A percentile compares a stretch with the other conserved stretches of the same genome.
These are phyloP conservation scores for Brachyptera risi DNA, from an alignment of 2,888 invertebrate genomes.

Conservation along the genomic window DNA sequence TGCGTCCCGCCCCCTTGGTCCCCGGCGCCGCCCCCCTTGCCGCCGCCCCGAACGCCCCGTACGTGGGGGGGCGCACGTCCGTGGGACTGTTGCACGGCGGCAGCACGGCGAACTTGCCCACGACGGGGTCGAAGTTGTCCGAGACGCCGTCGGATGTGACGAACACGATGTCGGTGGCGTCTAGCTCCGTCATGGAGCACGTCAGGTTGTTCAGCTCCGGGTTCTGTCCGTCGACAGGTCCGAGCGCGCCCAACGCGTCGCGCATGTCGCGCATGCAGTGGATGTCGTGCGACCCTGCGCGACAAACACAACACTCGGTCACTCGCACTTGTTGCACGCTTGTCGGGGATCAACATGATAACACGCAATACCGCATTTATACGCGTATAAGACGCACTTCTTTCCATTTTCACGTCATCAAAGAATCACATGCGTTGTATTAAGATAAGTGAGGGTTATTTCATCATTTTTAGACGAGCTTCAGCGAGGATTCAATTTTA, in stretches of 20 bases:
- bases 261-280: slow-evolving; percentile 80
- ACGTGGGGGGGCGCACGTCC: slow-evolving; percentile 67
- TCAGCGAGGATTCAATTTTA: too few species aligned
- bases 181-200: slow-evolving; percentile 73
- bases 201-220: slow-evolving; percentile 86
- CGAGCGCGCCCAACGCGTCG: slow-evolving; percentile 82
- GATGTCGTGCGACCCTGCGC: slow-evolving; percentile 76
- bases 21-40: slow-evolving; percentile 63
- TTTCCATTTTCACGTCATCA: too few species aligned
- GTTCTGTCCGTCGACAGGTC: slow-evolving; percentile 78
- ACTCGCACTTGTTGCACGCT: too few species aligned
- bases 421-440: too few species aligned
- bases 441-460: too few species aligned
- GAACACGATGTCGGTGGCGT: slow-evolving; percentile 77
- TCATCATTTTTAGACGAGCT: too few species aligned
- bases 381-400: too few species aligned
- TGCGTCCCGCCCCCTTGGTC: slow-evolving; percentile 60
- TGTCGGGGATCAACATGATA: too few species aligned
- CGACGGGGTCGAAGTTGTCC: slow-evolving; percentile 89
- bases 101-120: slow-evolving; percentile 71
- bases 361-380: too few species aligned
- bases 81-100: slow-evolving; percentile 41
- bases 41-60: slow-evolving; percentile 41
- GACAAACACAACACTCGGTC: too few species aligned
- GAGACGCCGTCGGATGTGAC: slow-evolving; percentile 87